Conservation (phyloP, 2,113 vertebrate genomes). For the Dicerorhinus sumatrensis region DNA sequence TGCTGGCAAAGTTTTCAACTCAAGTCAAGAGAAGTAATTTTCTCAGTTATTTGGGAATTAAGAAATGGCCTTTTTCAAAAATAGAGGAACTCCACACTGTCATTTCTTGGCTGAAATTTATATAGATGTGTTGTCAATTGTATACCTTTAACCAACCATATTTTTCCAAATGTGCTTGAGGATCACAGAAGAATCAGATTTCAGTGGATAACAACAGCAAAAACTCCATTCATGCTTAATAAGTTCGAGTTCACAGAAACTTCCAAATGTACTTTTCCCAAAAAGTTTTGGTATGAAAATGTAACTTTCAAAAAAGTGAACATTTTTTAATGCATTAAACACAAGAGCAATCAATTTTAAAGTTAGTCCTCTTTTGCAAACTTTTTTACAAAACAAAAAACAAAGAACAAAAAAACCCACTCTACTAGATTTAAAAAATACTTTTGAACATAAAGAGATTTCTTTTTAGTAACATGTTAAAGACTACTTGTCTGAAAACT, state of each 20-base stretch:
- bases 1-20: not conserved
- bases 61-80: not conserved
- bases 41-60: not conserved
- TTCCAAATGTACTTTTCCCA: not conserved
- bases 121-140: not conserved
- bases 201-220: not conserved
- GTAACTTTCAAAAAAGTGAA: not conserved
- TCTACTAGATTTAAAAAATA: not conserved
- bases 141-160: not conserved
- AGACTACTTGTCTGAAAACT: not conserved
- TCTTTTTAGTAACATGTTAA: not conserved
- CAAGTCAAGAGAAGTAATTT: not conserved
- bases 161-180: not conserved
- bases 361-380: not conserved
- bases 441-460: not conserved
- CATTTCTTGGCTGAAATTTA: not conserved
- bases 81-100: not conserved
- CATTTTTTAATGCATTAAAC: not conserved
- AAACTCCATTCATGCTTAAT: not conserved
- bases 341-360: not conserved
- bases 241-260: not conserved
- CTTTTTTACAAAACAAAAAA: not conserved
- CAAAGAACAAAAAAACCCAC: not conserved
- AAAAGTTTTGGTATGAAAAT: slow-evolving; percentile 4
- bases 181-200: not conserved